Percentiles rank a stretch among this genome's conserved stretches.
Conservation (phyloP, 2,113 vertebrate genomes). For the Clinocottus analis region DNA sequence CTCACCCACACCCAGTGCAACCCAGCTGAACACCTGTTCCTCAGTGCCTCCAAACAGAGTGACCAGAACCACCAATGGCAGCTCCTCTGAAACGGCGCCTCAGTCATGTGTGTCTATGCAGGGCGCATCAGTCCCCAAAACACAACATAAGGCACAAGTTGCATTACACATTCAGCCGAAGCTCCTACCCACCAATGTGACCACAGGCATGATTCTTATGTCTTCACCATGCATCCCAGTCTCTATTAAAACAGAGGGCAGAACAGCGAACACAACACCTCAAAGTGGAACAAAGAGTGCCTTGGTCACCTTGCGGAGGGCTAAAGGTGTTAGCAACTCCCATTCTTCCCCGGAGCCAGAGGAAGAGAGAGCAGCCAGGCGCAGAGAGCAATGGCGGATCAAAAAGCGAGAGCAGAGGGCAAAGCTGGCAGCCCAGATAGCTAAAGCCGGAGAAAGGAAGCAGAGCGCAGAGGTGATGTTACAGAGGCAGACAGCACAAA, state of each 20-base stretch:
- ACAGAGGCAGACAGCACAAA: slow-evolving; percentile 51
- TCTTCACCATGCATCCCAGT: slow-evolving; percentile 10
- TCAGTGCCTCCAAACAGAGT: slow-evolving; percentile 72
- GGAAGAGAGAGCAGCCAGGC: slow-evolving; percentile 79
- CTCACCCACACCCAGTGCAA: slow-evolving; percentile 47
- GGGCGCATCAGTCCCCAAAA: slow-evolving; percentile 40
- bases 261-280: slow-evolving; percentile 33
- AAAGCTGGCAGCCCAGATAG: slow-evolving; percentile 70
- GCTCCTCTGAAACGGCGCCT: slow-evolving; percentile 46
- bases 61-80: slow-evolving; percentile 59
- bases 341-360: slow-evolving; percentile 54
- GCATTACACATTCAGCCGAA: slow-evolving; percentile 46
- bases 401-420: slow-evolving; percentile 85
- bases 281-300: slow-evolving; percentile 60
- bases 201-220: slow-evolving; percentile 8
- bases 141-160: slow-evolving; percentile 41
- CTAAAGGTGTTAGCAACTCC: slow-evolving; percentile 17
- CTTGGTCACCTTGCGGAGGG: slow-evolving; percentile 49
- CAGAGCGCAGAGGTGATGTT: slow-evolving; percentile 21
- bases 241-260: slow-evolving; percentile 23
- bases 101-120: slow-evolving; percentile 64
- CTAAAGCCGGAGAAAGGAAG: slow-evolving; percentile 62
- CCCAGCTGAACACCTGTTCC: slow-evolving; percentile 56
- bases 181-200: slow-evolving; percentile 24
- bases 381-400: slow-evolving; percentile 83